Evolutionary conservation across 2,888 invertebrate species (phyloP).

Genomic region (Barypeithes pellucidus): DNA sequence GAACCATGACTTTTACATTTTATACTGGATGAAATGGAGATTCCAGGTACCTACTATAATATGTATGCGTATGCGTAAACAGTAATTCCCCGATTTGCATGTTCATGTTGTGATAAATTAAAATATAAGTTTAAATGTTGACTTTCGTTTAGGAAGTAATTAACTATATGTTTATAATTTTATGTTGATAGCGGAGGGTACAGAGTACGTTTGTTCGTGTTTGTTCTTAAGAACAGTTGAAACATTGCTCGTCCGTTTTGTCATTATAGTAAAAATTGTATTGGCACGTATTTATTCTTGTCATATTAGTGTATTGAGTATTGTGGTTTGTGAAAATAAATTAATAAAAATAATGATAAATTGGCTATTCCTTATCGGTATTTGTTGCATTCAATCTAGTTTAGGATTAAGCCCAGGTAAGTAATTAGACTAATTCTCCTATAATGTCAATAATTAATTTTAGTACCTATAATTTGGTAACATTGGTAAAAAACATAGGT

Average conservation of each 20-base stretch:
- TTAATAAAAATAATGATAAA: background rate
- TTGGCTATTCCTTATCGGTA: background rate
- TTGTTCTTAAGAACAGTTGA: too few relatives aligned
- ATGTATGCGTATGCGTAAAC: too few relatives aligned
- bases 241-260: too few relatives aligned
- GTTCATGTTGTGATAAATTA: too few relatives aligned
- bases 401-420: constrained; percentile 5
- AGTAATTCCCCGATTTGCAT: background rate
- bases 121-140: too few relatives aligned
- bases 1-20: background rate
- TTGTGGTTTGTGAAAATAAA: too few relatives aligned
- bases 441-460: too few relatives aligned
- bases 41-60: background rate
- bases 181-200: too few relatives aligned
- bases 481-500: too few relatives aligned
- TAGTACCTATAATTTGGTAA: too few relatives aligned
- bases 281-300: background rate
- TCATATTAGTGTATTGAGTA: too few relatives aligned
- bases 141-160: background rate
- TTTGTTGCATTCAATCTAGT: background rate
- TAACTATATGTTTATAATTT: background rate
- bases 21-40: background rate
- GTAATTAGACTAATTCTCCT: background rate
- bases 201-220: too few relatives aligned
- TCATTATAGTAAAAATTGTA: background rate